Base-by-base conservation (phyloP, 2,113 vertebrate genomes). In the Microtus richardsoni region DNA sequence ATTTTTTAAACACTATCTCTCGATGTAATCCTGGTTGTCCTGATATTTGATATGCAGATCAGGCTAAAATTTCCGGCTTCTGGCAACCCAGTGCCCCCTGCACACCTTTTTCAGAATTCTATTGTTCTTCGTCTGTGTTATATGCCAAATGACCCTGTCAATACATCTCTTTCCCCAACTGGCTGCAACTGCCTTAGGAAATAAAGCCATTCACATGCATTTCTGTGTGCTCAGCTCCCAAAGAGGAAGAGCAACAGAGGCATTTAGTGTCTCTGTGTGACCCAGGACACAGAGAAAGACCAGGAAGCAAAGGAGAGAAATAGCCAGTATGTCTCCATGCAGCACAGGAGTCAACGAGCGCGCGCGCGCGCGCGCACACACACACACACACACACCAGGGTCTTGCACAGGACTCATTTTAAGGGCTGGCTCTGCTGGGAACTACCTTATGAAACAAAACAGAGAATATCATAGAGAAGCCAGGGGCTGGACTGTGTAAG, bases 321-420 rank as follows among this genome's bases (percentile, higher is more conserved):
- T 7, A 44, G n/a, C 19, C 21, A 78, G 39, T 7, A 73, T 36
- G 21, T 54, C 30, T 19, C 78, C 21, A 33, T 3, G 30, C 47
- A 73, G 21, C 7, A 2, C 14, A 2, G 36, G 41, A 83, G n/a
- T 30, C 47, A 28, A 33, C 1, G 1, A 3, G 0, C n/a, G n/a
- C n/a, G n/a, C n/a, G n/a, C n/a, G n/a, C n/a, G n/a, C n/a, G n/a
- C n/a, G n/a, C n/a, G n/a, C n/a, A 39, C 36, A 54, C 22, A 30
- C 10, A 47, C 47, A 47, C 47, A 11, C 49, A 11, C 49, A 11
- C 8, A 9, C 49, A 11, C 41, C 62, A 7, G 62, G 41, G 66
- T 85, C 64, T 60, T 71, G 3, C 10, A 2, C 41, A 70, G 33
- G 22, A 26, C 41, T 80, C 28, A 1, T 6, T 24, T 21, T 60